A percentile compares a stretch with the other conserved stretches of the same genome.
Evolutionary conservation across 2,797 vertebrate genomes (phyloP).

Genomic region (Otolemur crassicaudatus): DNA sequence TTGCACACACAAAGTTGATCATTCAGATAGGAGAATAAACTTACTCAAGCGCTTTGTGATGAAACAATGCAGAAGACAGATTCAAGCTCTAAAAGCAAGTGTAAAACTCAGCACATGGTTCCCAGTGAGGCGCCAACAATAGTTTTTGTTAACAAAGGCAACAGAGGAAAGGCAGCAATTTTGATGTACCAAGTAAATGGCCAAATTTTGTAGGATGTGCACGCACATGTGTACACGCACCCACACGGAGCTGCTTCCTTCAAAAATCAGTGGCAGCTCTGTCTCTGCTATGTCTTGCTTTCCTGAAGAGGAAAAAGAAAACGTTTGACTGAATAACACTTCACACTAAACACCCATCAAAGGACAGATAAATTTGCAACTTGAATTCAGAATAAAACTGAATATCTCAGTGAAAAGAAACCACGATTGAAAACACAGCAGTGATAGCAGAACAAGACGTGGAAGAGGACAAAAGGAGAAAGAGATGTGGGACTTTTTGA

Average conservation of each 20-base stretch:
- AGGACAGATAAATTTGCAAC: conserved; percentile 10
- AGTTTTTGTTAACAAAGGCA: conserved; percentile 47
- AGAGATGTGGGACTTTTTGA: background rate
- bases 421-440: background rate
- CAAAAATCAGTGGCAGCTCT: conserved; percentile 2
- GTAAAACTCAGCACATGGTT: background rate
- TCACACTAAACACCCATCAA: background rate
- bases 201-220: background rate
- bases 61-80: conserved; percentile 29
- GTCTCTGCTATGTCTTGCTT: conserved; percentile 7
- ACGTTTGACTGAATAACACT: background rate
- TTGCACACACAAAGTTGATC: background rate
- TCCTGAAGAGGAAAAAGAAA: background rate
- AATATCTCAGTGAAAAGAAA: background rate
- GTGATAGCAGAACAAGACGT: background rate
- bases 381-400: background rate
- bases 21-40: conserved; percentile 40
- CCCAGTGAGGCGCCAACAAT: background rate
- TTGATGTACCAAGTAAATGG: background rate
- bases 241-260: background rate
- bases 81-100: conserved; percentile 26
- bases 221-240: no score
- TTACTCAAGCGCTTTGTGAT: conserved; percentile 53
- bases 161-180: conserved; percentile 29
- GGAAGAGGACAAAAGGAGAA: background rate